A percentile compares a stretch with the other conserved stretches of the same genome.
phyloP scores from a whole-genome alignment of 2,888 invertebrate species.

The Pristionchus entomophagus region DNA sequence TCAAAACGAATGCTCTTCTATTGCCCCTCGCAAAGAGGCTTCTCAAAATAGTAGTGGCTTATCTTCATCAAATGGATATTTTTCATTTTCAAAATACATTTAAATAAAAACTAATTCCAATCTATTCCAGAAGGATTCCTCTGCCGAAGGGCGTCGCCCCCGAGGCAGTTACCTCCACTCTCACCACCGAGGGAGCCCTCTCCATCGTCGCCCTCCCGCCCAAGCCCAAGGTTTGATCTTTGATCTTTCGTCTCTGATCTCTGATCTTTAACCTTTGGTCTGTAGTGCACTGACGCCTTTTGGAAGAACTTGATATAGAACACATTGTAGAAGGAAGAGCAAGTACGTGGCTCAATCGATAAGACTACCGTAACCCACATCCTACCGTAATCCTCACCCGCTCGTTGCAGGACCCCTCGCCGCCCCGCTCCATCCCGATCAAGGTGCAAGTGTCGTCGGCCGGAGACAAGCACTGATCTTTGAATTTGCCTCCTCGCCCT shows the following conservation, averaged over 20 bases:
- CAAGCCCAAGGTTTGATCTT: slow-evolving; percentile 54
- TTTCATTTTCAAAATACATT: too few relatives aligned
- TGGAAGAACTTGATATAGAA: too few relatives aligned
- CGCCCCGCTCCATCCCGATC: slow-evolving; percentile 58
- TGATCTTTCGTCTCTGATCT: neutral
- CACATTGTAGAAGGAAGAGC: too few relatives aligned
- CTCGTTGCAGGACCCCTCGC: slow-evolving; percentile 57
- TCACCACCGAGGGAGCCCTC: slow-evolving; percentile 62
- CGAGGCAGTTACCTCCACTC: slow-evolving; percentile 60
- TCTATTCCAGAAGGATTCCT: slow-evolving; percentile 53
- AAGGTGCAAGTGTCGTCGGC: slow-evolving; percentile 49
- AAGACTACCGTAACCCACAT: neutral
- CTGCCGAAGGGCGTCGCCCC: slow-evolving; percentile 59
- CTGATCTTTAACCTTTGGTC: neutral
- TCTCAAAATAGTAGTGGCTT: too few relatives aligned
- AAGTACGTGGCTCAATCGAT: neutral
- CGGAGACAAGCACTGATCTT: neutral
- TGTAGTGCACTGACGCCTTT: too few relatives aligned
- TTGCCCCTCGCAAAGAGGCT: too few relatives aligned
- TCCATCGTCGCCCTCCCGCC: slow-evolving; percentile 59
- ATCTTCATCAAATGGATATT: too few relatives aligned
- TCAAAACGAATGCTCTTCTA: too few relatives aligned
- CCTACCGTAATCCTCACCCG: neutral
- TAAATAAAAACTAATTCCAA: too few relatives aligned
- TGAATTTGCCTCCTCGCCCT: neutral